Percentiles rank a stretch among this genome's conserved stretches.
phyloP scores from a whole-genome alignment of 1,140 invertebrate species.

The Oncopodura yosiiana region DNA sequence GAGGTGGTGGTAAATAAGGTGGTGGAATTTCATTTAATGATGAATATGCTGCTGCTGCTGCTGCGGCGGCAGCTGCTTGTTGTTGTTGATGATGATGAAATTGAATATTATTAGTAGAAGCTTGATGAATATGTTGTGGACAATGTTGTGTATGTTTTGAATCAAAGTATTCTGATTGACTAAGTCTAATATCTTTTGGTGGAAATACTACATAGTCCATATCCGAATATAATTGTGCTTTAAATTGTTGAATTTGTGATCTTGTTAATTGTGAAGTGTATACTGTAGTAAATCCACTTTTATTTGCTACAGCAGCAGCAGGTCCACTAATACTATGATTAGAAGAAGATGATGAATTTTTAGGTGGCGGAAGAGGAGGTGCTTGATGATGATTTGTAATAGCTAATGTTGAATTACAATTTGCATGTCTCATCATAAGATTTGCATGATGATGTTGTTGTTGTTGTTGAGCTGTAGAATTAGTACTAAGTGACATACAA shows the following conservation, averaged over 20 bases:
- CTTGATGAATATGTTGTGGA: conserved; percentile 10
- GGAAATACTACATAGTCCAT: conserved; percentile 84
- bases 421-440: background rate
- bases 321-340: background rate
- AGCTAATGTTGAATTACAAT: background rate
- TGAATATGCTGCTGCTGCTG: conserved; percentile 3
- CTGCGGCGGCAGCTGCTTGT: conserved; percentile 37
- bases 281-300: conserved; percentile 42
- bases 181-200: conserved; percentile 72
- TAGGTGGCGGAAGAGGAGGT: background rate
- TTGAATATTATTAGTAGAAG: conserved; percentile 43
- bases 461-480: background rate
- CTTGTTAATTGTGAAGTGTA: conserved; percentile 58
- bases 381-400: background rate
- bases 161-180: conserved; percentile 79
- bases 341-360: conserved; percentile 39
- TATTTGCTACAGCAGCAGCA: background rate
- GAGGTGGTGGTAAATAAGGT: conserved; percentile 52
- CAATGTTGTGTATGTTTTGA: conserved; percentile 48
- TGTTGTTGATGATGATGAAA: conserved; percentile 39
- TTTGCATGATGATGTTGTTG: background rate
- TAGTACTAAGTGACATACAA: background rate
- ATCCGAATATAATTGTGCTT: conserved; percentile 76
- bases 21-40: conserved; percentile 39
- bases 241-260: conserved; percentile 69